Conservation (phyloP, 2,888 invertebrate species). For the Patella ulyssiponensis region DNA sequence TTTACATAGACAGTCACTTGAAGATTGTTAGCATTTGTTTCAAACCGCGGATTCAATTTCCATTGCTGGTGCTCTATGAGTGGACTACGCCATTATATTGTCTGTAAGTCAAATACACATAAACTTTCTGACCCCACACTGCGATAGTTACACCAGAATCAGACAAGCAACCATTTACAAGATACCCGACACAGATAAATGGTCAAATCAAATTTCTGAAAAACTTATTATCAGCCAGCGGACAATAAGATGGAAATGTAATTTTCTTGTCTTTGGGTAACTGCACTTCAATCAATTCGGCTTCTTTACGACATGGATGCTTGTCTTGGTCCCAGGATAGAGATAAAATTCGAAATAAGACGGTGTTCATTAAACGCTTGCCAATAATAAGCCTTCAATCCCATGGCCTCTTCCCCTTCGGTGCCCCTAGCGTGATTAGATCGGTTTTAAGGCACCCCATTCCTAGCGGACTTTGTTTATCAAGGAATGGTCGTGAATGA, state of each 20-base stretch:
- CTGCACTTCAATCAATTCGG: conserved; percentile 9
- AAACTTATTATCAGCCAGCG: conserved; percentile 5
- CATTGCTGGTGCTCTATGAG: too few species aligned
- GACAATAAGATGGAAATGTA: conserved; percentile 12
- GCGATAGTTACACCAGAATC: too few species aligned
- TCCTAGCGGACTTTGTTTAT: conserved; percentile 5
- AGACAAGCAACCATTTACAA: neutral
- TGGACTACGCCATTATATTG: too few species aligned
- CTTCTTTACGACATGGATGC: neutral
- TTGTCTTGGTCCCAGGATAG: neutral
- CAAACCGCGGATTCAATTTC: too few species aligned
- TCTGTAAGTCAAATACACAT: too few species aligned
- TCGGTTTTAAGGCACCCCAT: conserved; percentile 6
- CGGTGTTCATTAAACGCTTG: conserved; percentile 7
- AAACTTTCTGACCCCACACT: too few species aligned
- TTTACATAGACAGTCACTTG: too few species aligned
- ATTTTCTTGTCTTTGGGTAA: conserved; percentile 7
- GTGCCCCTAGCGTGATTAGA: conserved; percentile 13
- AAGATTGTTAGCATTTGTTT: too few species aligned
- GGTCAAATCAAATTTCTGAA: neutral
- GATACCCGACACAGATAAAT: conserved; percentile 2
- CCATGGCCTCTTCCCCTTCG: conserved; percentile 11
- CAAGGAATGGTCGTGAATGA: neutral
- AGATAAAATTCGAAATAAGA: conserved; percentile 5
- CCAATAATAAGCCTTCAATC: conserved; percentile 9